Evolutionary conservation across 2,888 invertebrate species (phyloP).

Genomic region (Conistra vaccinii): DNA sequence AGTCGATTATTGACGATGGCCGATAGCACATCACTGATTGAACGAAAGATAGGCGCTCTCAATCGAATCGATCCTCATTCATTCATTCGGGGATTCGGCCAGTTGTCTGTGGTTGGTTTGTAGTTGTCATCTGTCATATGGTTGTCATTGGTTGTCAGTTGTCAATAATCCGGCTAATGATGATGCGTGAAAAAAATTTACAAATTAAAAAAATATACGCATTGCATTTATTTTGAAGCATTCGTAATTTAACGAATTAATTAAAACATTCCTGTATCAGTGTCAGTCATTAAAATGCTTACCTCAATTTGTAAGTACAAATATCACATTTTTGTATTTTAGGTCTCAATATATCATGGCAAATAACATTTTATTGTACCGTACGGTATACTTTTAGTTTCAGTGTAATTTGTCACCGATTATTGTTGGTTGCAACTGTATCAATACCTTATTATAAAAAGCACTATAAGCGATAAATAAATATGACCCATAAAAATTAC

Average conservation of each 20-base stretch:
- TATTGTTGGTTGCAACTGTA: slow-evolving; percentile 23
- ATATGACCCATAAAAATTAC: slow-evolving; percentile 23
- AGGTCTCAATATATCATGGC: not conserved
- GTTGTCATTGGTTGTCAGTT: not conserved
- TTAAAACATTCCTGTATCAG: slow-evolving; percentile 52
- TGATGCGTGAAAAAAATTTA: slow-evolving; percentile 11
- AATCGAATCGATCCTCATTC: slow-evolving; percentile 5
- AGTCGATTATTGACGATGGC: not conserved
- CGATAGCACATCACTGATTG: slow-evolving; percentile 17
- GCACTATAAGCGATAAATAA: not conserved
- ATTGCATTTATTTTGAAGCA: slow-evolving; percentile 49
- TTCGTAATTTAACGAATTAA: slow-evolving; percentile 22
- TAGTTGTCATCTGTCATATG: too few species aligned
- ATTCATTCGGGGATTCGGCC: slow-evolving; percentile 5
- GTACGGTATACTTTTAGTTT: not conserved
- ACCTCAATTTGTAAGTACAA: slow-evolving; percentile 59
- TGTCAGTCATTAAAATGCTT: slow-evolving; percentile 56
- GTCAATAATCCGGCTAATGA: slow-evolving; percentile 49
- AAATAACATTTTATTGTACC: not conserved
- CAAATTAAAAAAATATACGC: slow-evolving; percentile 34
- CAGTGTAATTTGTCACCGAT: not conserved
- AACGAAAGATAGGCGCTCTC: not conserved
- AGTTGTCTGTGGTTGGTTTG: too few species aligned
- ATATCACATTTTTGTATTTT: slow-evolving; percentile 18
- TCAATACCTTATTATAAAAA: slow-evolving; percentile 13